These are phyloP conservation scores for Hormaphis cornu DNA, from an alignment of 1,140 invertebrate genomes.

Conservation along the genomic window DNA sequence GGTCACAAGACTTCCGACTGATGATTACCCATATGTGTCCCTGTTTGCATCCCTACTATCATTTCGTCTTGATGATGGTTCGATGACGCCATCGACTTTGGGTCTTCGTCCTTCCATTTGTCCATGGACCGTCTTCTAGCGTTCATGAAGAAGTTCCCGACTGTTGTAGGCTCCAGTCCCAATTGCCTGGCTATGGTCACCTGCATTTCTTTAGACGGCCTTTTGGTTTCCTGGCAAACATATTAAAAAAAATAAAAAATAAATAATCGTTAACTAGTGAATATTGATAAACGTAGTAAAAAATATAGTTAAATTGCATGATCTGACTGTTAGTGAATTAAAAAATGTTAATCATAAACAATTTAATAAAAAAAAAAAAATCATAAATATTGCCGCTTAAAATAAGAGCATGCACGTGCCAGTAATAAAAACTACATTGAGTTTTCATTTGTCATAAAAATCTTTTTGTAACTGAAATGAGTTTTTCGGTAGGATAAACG, in stretches of 20 bases:
- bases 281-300: not conserved
- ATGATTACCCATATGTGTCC: slow-evolving; percentile 14
- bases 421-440: too few relatives aligned
- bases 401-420: too few relatives aligned
- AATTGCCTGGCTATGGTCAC: slow-evolving; percentile 96
- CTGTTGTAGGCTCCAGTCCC: slow-evolving; percentile 94
- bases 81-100: slow-evolving; percentile 34
- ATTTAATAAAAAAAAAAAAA: too few relatives aligned
- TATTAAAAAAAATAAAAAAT: not conserved
- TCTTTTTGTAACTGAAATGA: too few relatives aligned
- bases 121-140: slow-evolving; percentile 93
- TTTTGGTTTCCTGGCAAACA: slow-evolving; percentile 85
- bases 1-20: slow-evolving; percentile 28
- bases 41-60: not conserved
- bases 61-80: slow-evolving; percentile 6
- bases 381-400: too few relatives aligned
- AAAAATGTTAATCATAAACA: too few relatives aligned
- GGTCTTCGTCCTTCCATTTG: slow-evolving; percentile 93
- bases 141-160: slow-evolving; percentile 99
- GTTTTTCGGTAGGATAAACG: too few relatives aligned
- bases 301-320: not conserved
- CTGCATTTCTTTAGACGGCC: slow-evolving; percentile 99
- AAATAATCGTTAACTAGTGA: too few relatives aligned
- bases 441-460: too few relatives aligned
- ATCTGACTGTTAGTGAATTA: not conserved